Conservation (phyloP, 2,888 invertebrate genomes). For the Ennomos erosarius region DNA sequence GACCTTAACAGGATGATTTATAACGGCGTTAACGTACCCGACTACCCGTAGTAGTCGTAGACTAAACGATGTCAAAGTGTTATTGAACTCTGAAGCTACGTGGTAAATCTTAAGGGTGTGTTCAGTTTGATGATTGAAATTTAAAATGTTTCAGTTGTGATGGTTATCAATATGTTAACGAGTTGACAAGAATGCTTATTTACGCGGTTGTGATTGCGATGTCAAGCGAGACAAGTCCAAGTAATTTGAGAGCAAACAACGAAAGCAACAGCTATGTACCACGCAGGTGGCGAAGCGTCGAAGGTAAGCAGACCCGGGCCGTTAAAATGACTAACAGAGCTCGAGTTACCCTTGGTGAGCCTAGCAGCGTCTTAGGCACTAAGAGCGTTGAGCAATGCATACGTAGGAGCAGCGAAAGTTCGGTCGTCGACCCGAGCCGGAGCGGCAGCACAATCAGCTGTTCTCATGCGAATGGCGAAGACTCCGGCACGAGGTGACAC, state of each 20-base stretch:
- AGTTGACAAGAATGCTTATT: neutral
- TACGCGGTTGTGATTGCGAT: constrained; percentile 4
- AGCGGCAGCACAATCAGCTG: constrained; percentile 76
- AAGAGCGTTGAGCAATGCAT: constrained; percentile 69
- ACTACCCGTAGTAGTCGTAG: no score
- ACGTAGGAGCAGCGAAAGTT: constrained; percentile 82
- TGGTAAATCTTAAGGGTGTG: constrained; percentile 1
- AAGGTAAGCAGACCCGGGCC: constrained; percentile 33
- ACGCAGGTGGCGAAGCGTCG: constrained; percentile 34
- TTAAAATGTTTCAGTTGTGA: no score
- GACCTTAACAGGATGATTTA: constrained; percentile 21
- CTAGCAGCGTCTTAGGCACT: constrained; percentile 61
- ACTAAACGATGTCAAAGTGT: constrained; percentile 16
- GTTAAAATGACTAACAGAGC: constrained; percentile 38
- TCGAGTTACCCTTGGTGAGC: constrained; percentile 34
- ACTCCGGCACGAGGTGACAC: constrained; percentile 26
- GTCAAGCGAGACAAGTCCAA: constrained; percentile 11
- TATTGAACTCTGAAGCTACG: constrained; percentile 17
- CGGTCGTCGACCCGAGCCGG: constrained; percentile 76
- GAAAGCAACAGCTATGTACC: constrained; percentile 21
- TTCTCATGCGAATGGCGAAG: constrained; percentile 65
- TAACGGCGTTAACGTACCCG: constrained; percentile 6
- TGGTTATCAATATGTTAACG: neutral
- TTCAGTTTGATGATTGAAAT: no score
- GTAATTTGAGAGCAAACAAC: constrained; percentile 10